phyloP scores from a whole-genome alignment of 2,888 invertebrate species.

The Lepidonotus clava region DNA sequence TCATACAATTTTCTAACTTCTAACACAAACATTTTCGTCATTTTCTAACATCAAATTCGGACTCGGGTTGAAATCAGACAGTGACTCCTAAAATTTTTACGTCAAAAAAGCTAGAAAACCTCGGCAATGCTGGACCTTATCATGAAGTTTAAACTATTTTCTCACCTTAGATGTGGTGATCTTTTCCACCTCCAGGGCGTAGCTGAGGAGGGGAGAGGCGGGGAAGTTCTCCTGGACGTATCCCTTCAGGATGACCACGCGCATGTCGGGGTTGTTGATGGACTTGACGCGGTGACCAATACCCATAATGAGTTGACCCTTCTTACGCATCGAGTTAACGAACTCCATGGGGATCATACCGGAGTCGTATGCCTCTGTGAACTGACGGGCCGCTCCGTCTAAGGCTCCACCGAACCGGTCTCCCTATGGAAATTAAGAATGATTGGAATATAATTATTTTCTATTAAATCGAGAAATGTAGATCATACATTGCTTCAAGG shows the following conservation, averaged over 20 bases:
- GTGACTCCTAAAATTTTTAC: too few relatives aligned
- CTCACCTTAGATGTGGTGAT: conserved; percentile 93
- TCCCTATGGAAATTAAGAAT: conserved; percentile 84
- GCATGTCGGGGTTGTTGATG: conserved; percentile 99
- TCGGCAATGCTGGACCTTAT: too few relatives aligned
- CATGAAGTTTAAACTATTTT: too few relatives aligned
- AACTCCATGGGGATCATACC: conserved; percentile 98
- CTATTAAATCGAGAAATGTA: too few relatives aligned
- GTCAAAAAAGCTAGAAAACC: too few relatives aligned
- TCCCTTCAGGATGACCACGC: conserved; percentile 97
- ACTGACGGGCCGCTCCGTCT: conserved; percentile 98
- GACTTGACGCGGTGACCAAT: conserved; percentile 94
- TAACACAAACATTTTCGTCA: too few relatives aligned
- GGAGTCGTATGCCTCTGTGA: conserved; percentile 96
- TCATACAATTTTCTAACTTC: too few relatives aligned
- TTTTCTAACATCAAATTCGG: too few relatives aligned
- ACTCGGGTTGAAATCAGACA: too few relatives aligned
- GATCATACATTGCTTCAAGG: too few relatives aligned
- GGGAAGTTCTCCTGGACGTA: conserved; percentile 97
- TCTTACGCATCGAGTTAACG: conserved; percentile 97
- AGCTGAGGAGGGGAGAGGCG: conserved; percentile 94
- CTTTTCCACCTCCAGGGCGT: conserved; percentile 98
- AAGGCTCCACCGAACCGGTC: conserved; percentile 99
- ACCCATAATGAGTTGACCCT: conserved; percentile 99
- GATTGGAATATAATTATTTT: not conserved